Evolutionary conservation across 2,888 invertebrate species (phyloP).

Genomic region (Eupeodes luniger): DNA sequence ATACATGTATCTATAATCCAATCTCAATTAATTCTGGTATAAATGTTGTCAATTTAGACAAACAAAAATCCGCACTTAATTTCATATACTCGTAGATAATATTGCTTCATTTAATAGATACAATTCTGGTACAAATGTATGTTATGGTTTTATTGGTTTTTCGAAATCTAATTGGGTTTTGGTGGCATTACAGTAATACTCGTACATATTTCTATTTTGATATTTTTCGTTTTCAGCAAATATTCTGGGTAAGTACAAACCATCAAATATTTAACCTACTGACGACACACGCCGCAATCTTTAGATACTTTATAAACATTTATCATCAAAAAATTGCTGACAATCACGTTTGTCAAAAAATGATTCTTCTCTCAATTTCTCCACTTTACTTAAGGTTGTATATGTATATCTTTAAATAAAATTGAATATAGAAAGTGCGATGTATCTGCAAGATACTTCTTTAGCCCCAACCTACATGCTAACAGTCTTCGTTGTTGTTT

Average conservation of each 20-base stretch:
- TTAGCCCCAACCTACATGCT: slow-evolving; percentile 21
- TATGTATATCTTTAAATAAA: neutral
- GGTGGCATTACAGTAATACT: slow-evolving; percentile 58
- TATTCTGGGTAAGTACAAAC: slow-evolving; percentile 57
- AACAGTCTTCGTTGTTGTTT: neutral
- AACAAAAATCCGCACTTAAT: slow-evolving; percentile 39
- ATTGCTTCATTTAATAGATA: slow-evolving; percentile 43
- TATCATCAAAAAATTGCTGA: slow-evolving; percentile 38
- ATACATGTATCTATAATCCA: slow-evolving; percentile 11
- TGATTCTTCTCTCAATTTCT: slow-evolving; percentile 41
- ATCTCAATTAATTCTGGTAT: slow-evolving; percentile 23
- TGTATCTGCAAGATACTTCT: slow-evolving; percentile 24
- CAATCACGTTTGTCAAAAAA: slow-evolving; percentile 26
- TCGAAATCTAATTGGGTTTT: slow-evolving; percentile 65
- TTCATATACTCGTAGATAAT: neutral
- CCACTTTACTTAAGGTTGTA: neutral
- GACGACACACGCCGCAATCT: neutral
- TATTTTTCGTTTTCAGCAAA: slow-evolving; percentile 61
- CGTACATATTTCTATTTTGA: slow-evolving; percentile 43
- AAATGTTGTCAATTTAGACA: slow-evolving; percentile 31
- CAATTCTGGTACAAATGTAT: slow-evolving; percentile 17
- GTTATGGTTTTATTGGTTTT: slow-evolving; percentile 40
- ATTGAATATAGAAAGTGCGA: slow-evolving; percentile 48
- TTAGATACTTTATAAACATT: neutral
- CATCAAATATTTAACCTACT: neutral